Percentiles rank a stretch among this genome's conserved stretches.
phyloP scores from a whole-genome alignment of 2,888 invertebrate genomes.

The Drosophila nr. perissopoda region DNA sequence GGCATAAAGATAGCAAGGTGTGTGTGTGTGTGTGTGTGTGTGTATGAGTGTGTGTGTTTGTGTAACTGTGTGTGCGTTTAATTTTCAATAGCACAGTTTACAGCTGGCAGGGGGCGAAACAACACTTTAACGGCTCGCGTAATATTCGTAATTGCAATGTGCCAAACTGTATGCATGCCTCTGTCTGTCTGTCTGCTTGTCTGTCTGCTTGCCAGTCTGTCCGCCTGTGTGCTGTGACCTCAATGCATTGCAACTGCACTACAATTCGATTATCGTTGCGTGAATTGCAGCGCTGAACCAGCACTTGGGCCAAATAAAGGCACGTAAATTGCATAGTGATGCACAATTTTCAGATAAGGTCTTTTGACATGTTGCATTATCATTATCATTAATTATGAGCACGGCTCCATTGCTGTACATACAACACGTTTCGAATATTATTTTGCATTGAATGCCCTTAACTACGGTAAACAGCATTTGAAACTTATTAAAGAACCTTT shows the following conservation, averaged over 20 bases:
- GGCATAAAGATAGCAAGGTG: conserved; percentile 1
- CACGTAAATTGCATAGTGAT: conserved; percentile 21
- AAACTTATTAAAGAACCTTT: neutral
- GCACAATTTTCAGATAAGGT: conserved; percentile 8
- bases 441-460: neutral
- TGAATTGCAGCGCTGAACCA: conserved; percentile 35
- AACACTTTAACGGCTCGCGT: conserved; percentile 30
- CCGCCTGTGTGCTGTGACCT: conserved; percentile 33
- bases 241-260: conserved; percentile 32
- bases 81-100: conserved; percentile 34
- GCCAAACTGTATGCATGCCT: conserved; percentile 24
- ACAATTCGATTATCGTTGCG: conserved; percentile 50
- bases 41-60: neutral
- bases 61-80: conserved; percentile 12
- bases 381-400: conserved; percentile 1
- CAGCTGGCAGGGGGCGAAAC: conserved; percentile 23
- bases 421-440: neutral
- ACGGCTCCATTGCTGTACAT: neutral
- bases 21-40: neutral
- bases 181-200: neutral
- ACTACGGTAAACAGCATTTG: neutral
- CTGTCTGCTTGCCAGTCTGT: neutral
- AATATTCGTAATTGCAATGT: conserved; percentile 51
- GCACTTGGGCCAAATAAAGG: conserved; percentile 27
- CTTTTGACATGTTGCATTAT: neutral